These are phyloP conservation scores for Sarotherodon lohbergeri DNA, from an alignment of 2,113 vertebrate species.

Conservation along the genomic window DNA sequence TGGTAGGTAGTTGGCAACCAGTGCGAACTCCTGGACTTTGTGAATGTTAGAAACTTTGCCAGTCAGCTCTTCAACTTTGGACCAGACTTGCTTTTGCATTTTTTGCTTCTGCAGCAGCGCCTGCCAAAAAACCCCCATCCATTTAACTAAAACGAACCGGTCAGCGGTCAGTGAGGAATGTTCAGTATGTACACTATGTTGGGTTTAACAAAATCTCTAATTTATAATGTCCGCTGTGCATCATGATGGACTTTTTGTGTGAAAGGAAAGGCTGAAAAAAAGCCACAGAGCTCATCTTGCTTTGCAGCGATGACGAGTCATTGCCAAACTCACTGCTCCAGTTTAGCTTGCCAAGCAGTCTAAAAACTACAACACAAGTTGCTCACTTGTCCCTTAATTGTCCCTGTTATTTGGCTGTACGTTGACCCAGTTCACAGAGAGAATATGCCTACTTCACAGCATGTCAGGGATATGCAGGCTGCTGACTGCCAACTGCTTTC, in stretches of 20 bases:
- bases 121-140: background rate
- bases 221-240: background rate
- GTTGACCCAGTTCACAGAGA: conserved; percentile 7
- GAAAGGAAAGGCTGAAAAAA: background rate
- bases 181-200: background rate
- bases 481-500: background rate
- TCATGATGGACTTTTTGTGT: background rate
- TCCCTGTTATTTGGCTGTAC: background rate
- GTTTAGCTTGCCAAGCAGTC: background rate
- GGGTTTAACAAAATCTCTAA: background rate
- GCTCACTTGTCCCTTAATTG: background rate
- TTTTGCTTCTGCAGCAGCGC: background rate
- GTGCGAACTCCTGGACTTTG: background rate
- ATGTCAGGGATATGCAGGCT: background rate
- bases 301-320: background rate
- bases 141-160: background rate
- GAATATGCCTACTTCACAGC: background rate
- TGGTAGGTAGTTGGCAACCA: background rate
- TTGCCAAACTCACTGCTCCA: background rate
- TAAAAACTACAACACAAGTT: background rate
- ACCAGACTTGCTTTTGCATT: background rate
- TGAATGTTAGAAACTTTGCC: background rate
- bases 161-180: background rate
- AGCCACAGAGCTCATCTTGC: background rate
- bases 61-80: background rate